A percentile compares a stretch with the other conserved stretches of the same genome.
phyloP scores from a whole-genome alignment of 2,113 vertebrate species.

The Hippocampus zosterae region DNA sequence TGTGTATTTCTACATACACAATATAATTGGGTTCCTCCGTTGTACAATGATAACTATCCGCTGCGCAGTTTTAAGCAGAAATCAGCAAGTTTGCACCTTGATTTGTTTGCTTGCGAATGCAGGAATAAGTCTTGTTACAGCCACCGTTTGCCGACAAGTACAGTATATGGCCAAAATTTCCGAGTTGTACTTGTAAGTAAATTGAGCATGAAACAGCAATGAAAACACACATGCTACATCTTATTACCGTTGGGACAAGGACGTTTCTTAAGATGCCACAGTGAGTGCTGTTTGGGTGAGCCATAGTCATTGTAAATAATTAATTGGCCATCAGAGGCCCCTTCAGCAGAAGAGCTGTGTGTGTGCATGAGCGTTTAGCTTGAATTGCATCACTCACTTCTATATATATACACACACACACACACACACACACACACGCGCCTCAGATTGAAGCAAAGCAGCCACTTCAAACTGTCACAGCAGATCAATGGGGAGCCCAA shows the following conservation, averaged over 20 bases:
- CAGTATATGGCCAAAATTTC: neutral
- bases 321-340: conserved; percentile 70
- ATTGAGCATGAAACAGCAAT: conserved; percentile 53
- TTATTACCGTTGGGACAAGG: conserved; percentile 51
- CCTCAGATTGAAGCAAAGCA: conserved; percentile 46
- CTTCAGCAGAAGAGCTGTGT: conserved; percentile 52
- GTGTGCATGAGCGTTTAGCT: conserved; percentile 49
- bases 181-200: conserved; percentile 19
- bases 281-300: conserved; percentile 19
- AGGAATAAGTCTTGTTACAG: too few species aligned
- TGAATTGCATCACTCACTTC: conserved; percentile 47
- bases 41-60: too few species aligned
- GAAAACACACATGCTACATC: conserved; percentile 37
- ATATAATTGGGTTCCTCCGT: too few species aligned
- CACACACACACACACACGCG: conserved; percentile 43
- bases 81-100: too few species aligned
- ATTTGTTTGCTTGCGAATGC: too few species aligned
- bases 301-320: conserved; percentile 64
- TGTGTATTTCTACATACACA: too few species aligned
- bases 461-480: conserved; percentile 52
- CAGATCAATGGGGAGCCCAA: conserved; percentile 42
- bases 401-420: conserved; percentile 48
- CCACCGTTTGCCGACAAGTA: too few species aligned
- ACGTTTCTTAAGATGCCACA: conserved; percentile 51
- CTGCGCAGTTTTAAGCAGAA: too few species aligned